Conservation (phyloP, 2,797 vertebrate species). For the Halcyon badia region DNA sequence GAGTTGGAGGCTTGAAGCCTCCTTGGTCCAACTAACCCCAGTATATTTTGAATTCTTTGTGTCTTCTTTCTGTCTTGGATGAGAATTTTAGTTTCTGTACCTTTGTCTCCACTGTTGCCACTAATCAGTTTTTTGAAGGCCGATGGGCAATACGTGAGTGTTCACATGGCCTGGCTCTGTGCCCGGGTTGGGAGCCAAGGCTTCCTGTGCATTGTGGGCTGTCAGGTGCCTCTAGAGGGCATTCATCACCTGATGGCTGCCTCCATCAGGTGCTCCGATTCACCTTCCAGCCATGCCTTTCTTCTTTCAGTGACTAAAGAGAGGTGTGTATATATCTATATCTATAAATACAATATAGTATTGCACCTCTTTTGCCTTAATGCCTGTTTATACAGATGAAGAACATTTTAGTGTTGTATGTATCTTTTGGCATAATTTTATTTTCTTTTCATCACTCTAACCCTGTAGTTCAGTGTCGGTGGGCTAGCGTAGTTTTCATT, state of each 20-base stretch:
- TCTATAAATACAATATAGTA: no score
- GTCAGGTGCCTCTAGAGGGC: slow-evolving; percentile 48
- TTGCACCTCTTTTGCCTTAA: background rate
- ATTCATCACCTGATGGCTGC: background rate
- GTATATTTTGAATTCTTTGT: background rate
- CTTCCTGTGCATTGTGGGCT: background rate
- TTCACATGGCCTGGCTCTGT: background rate
- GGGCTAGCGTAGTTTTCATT: background rate
- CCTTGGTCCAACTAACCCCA: background rate
- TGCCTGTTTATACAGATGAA: background rate
- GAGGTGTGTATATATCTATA: background rate
- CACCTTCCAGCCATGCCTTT: background rate
- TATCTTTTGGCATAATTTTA: background rate
- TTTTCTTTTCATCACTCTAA: background rate
- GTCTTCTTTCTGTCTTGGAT: background rate
- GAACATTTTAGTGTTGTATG: background rate
- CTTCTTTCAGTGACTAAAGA: background rate
- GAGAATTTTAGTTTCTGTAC: background rate
- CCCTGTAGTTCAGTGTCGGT: background rate
- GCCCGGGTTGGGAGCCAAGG: background rate
- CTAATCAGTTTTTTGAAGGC: background rate
- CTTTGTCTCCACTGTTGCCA: background rate
- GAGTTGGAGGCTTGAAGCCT: background rate
- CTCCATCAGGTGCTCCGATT: background rate
- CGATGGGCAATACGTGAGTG: background rate